Evolutionary conservation across 37 sponge, comb jelly and placozoan genomes (phyloP).

Genomic region (Geodia barretti): DNA sequence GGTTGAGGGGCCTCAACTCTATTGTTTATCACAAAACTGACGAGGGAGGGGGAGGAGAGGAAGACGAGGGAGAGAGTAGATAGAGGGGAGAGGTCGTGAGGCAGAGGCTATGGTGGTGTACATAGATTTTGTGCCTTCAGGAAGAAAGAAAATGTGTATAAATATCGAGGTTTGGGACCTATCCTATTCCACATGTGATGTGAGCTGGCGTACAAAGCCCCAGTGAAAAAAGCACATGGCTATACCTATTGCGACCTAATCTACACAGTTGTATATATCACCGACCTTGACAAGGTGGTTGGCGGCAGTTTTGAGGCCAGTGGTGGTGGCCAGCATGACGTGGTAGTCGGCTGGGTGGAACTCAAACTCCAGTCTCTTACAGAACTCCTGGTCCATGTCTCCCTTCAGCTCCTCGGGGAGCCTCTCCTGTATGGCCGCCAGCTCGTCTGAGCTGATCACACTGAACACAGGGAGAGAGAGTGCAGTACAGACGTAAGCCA

Average conservation of each 20-base stretch:
- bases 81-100: background rate
- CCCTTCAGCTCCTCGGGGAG: slow-evolving; percentile 25
- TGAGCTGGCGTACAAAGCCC: too few species aligned
- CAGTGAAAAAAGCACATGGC: background rate
- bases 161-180: too few species aligned
- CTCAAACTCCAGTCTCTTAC: slow-evolving; percentile 70
- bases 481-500: background rate
- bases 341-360: slow-evolving; percentile 79
- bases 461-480: slow-evolving; percentile 5
- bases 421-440: slow-evolving; percentile 27
- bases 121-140: background rate
- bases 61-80: background rate
- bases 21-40: background rate
- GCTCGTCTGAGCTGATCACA: slow-evolving; percentile 16
- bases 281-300: slow-evolving; percentile 71
- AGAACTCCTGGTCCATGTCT: slow-evolving; percentile 4
- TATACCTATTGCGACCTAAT: background rate
- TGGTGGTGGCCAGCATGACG: slow-evolving; percentile 55
- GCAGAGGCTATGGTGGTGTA: background rate
- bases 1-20: background rate
- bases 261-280: background rate
- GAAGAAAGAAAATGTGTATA: too few species aligned
- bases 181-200: too few species aligned
- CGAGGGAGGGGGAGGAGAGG: background rate
- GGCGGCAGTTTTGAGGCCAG: slow-evolving; percentile 54